Evolutionary conservation across 2,113 vertebrate species (phyloP).

Genomic region (Suricata suricatta): DNA sequence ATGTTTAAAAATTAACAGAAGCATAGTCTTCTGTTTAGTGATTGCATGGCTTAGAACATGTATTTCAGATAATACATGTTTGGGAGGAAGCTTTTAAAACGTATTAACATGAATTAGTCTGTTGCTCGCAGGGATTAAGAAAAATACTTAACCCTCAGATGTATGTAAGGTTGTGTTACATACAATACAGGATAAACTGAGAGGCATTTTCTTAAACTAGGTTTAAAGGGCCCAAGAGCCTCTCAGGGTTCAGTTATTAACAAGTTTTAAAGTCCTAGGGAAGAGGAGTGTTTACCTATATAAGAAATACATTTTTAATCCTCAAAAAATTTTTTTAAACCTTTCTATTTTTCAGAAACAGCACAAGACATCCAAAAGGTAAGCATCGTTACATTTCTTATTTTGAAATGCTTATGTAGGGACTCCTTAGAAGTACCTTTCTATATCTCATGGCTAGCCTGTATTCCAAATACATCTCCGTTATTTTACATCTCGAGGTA

Average conservation of each 20-base stretch:
- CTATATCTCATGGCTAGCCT: not conserved
- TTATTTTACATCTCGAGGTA: not conserved
- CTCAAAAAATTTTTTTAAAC: not conserved
- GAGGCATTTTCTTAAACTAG: not conserved
- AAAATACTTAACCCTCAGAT: not conserved
- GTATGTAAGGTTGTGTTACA: not conserved
- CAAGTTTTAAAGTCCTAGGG: not conserved
- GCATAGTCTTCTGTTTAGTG: not conserved
- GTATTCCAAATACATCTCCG: not conserved
- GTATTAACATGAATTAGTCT: not conserved
- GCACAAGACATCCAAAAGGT: conserved; percentile 94
- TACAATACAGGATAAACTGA: not conserved
- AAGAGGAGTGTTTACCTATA: not conserved
- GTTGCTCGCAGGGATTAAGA: not conserved
- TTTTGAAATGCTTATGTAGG: not conserved
- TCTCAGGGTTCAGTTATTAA: not conserved
- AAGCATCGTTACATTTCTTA: conserved; percentile 47
- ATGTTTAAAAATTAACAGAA: not conserved
- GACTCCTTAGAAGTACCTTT: not conserved
- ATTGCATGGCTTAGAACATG: not conserved
- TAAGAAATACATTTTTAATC: conserved; percentile 42
- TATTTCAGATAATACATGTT: not conserved
- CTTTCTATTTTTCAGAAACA: conserved; percentile 83
- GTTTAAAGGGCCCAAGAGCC: not conserved
- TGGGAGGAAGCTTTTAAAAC: not conserved